Base-by-base conservation (phyloP, 2,888 invertebrate genomes). In the Lutraria lutraria region DNA sequence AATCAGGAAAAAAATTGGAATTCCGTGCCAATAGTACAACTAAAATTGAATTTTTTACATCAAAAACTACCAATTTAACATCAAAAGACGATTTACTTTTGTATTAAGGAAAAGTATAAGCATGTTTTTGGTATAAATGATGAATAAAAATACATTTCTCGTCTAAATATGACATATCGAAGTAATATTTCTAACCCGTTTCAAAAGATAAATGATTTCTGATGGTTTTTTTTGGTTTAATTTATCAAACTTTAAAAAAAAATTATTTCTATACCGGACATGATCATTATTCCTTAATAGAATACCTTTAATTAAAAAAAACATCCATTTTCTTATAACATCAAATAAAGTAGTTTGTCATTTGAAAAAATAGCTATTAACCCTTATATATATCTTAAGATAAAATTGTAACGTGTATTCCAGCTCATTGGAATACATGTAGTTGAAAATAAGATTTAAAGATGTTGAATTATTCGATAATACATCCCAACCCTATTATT, bases 271-370 rank as follows among this genome's bases (percentile, higher is more conserved):
- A n/a, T 25, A 25, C 25, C 25, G 63, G 63, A 76, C 76, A 19
- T 34, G 76, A 76, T 76, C 29, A 34, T 76, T 76, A 31, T 34
- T 76, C 4, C 15, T 8, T 25, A 31, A 19, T 16, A 76, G 19
- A 31, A 31, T 43, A 43, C 43, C 2, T 43, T 76, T 76, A 76
- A 76, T 76, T 76, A 76, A 76, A 76, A n/a, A 76, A 76, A 15
- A 76, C 34, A 76, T 76, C 31, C 0, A 76, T 76, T 76, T 34
- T 25, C 31, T 34, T 15, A 19, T 31, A 31, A 76, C 16, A 76
- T 76, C 76, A 76, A 76, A 76, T 76, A 76, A 76, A 76, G 19
- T 34, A 76, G 29, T 34, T 76, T 76, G 76, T 34, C 76, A 76
- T 1, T 12, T 3, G 15, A 34, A 19, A 56, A 76, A 76, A 76